These are phyloP conservation scores for Falco biarmicus DNA, from an alignment of 2,797 vertebrate genomes.

Conservation along the genomic window DNA sequence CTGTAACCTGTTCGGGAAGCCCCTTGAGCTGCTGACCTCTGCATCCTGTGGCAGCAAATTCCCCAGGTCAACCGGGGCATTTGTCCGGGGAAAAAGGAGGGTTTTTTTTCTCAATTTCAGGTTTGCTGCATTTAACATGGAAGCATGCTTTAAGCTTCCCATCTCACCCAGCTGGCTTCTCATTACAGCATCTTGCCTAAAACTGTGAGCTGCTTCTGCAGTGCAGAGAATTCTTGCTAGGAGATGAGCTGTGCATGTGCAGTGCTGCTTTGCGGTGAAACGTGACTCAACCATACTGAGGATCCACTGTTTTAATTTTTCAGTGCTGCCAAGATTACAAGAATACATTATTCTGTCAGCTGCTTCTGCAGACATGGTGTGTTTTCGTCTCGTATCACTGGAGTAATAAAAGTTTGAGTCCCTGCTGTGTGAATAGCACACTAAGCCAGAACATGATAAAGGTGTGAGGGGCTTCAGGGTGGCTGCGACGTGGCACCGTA, in stretches of 20 bases:
- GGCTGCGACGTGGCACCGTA: rapidly evolving
- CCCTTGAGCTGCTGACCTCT: not conserved
- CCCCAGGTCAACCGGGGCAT: not conserved
- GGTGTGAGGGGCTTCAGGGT: not conserved
- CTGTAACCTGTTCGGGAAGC: not conserved
- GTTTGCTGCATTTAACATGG: not conserved
- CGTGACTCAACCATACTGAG: not conserved
- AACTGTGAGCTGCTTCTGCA: not conserved
- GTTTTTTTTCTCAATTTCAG: not conserved
- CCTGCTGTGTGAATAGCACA: rapidly evolving
- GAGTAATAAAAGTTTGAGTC: not conserved
- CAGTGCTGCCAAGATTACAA: not conserved
- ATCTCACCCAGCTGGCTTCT: not conserved
- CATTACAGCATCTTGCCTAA: not conserved
- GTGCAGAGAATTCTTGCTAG: not conserved
- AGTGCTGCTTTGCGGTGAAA: not conserved
- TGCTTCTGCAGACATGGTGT: not conserved
- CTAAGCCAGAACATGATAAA: not conserved
- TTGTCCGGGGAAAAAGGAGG: not conserved
- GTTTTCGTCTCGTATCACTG: not conserved
- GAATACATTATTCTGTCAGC: not conserved
- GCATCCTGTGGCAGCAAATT: rapidly evolving
- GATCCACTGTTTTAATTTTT: not conserved
- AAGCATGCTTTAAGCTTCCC: not conserved
- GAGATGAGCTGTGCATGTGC: not conserved